Evolutionary conservation across 2,113 vertebrate species (phyloP).

Genomic region (Phocoena phocoena): DNA sequence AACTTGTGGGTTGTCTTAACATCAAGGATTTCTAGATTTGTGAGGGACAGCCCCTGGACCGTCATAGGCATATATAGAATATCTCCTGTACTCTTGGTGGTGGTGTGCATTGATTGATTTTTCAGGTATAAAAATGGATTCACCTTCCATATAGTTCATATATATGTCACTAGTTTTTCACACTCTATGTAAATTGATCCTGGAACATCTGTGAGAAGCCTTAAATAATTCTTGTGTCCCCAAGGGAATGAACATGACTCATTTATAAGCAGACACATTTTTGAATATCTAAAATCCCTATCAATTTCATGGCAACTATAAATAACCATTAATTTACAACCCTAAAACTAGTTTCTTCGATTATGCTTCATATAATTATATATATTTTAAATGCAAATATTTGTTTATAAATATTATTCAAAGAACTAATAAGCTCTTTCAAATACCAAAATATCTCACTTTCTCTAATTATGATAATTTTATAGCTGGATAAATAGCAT

Average conservation of each 20-base stretch:
- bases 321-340: slow-evolving; percentile 76
- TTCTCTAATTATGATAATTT: slow-evolving; percentile 81
- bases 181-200: slow-evolving; percentile 55
- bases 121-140: slow-evolving; percentile 46
- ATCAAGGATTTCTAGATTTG: not conserved
- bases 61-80: not conserved
- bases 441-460: slow-evolving; percentile 79
- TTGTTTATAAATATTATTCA: slow-evolving; percentile 81
- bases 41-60: not conserved
- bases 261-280: slow-evolving; percentile 75
- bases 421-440: slow-evolving; percentile 79
- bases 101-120: not conserved
- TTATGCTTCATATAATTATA: slow-evolving; percentile 80
- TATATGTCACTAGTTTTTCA: slow-evolving; percentile 56
- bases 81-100: not conserved
- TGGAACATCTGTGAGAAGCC: slow-evolving; percentile 72
- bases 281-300: slow-evolving; percentile 72
- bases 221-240: slow-evolving; percentile 74
- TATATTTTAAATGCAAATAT: slow-evolving; percentile 82
- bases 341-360: slow-evolving; percentile 80
- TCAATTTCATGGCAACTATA: slow-evolving; percentile 69
- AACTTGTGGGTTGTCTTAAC: not conserved
- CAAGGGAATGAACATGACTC: slow-evolving; percentile 62
- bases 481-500: slow-evolving; percentile 78
- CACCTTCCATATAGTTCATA: slow-evolving; percentile 32